A percentile compares a stretch with the other conserved stretches of the same genome.
phyloP scores from a whole-genome alignment of 2,113 vertebrate species.

The Stomatorhinus ivindoensis region DNA sequence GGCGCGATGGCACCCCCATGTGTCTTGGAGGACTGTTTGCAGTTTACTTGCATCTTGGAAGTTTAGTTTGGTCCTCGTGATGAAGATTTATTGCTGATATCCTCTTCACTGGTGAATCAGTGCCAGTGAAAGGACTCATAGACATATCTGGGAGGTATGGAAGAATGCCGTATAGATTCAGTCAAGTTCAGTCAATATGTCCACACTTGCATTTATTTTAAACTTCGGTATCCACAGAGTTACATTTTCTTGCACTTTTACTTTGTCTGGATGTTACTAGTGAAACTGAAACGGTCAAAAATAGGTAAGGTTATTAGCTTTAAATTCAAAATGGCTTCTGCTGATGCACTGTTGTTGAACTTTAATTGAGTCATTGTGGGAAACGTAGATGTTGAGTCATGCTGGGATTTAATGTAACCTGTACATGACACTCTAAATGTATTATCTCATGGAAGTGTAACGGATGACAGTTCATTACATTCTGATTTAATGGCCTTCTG shows the following conservation, averaged over 20 bases:
- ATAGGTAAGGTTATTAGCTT: neutral
- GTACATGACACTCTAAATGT: neutral
- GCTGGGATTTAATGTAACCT: neutral
- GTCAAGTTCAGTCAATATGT: neutral
- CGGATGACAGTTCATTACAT: neutral
- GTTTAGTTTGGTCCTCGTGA: neutral
- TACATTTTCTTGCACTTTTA: neutral
- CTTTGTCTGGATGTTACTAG: neutral
- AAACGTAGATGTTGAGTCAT: neutral
- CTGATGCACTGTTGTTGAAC: neutral
- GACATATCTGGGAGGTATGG: neutral
- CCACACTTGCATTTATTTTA: neutral
- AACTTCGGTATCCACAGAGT: neutral
- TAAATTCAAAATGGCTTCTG: neutral
- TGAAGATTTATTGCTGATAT: neutral
- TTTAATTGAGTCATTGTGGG: neutral
- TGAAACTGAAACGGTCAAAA: neutral
- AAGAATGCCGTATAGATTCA: neutral
- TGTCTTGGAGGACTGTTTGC: neutral
- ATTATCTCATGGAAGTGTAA: neutral
- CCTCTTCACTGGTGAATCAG: neutral
- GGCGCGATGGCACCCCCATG: slow-evolving; percentile 18
- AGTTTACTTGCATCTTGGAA: neutral
- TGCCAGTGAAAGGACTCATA: neutral
- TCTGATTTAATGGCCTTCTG: neutral